Evolutionary conservation across 2,888 invertebrate genomes (phyloP), one percentile per base, ranked within the genome.

Genomic region (Drosophila fulvimacula): DNA sequence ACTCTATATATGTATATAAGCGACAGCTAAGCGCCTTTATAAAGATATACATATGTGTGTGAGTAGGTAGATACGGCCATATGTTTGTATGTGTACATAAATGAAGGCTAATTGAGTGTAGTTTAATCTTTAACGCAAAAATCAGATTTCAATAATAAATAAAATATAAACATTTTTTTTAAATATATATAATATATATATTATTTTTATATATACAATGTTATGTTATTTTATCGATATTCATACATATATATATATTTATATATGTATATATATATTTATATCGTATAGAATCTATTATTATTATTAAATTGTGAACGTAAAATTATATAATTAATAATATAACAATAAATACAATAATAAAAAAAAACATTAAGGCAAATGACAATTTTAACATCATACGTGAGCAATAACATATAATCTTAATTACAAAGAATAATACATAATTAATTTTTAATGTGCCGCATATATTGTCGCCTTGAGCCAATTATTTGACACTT

Each of bases 401-500:
- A 59, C 56, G 53, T 62, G 67, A 73, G 42, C 3, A 13, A 39
- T 46, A 57, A 34, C 56, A 11, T 17, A 36, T 36, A 59, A 51
- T 41, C 34, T 42, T 51, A 41, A 59, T 42, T 42, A 44, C 39
- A 51, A 49, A 13, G 39, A 21, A 13, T 41, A 5, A 21, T 51
- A 51, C 5, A 34, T 51, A 51, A 51, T 51, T 36, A 51, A 36
- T 10, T 36, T 51, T 36, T 15, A 24, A 24, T 52, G 15, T 49
- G 49, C 13, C 11, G 17, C 6, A 11, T 32, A 11, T 13, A 13
- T 49, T 49, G 13, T 36, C 11, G 38, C 70, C 78, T 46, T 75
- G 63, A 56, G 30, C 65, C 60, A 52, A 41, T 49, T 60, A 42
- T 30, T 24, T 34, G 21, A 24, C 60, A 67, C 62, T 68, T 9